Percentiles rank a stretch among this genome's conserved stretches.
phyloP scores from a whole-genome alignment of 2,888 invertebrate species.

The Cosmia trapezina region DNA sequence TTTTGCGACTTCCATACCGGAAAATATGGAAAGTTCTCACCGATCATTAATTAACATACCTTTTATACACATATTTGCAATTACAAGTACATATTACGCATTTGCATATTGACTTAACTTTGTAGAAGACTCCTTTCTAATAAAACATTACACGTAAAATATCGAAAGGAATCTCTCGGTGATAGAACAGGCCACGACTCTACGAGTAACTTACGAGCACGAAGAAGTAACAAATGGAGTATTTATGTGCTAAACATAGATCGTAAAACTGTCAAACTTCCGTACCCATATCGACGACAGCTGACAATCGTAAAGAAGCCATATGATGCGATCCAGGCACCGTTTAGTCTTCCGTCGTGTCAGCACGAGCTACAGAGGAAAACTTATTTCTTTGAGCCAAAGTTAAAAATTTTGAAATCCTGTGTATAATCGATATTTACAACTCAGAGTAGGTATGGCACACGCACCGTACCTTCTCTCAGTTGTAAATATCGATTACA shows the following conservation, averaged over 20 bases:
- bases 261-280: neutral
- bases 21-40: slow-evolving; percentile 30
- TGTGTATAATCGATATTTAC: neutral
- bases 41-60: slow-evolving; percentile 27
- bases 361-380: neutral
- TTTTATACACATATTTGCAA: slow-evolving; percentile 27
- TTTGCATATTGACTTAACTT: slow-evolving; percentile 38
- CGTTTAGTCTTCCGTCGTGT: neutral
- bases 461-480: neutral
- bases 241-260: neutral
- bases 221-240: slow-evolving; percentile 16
- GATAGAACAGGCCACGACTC: slow-evolving; percentile 17
- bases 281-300: rapidly evolving
- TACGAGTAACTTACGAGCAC: neutral
- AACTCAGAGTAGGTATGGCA: neutral
- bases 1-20: slow-evolving; percentile 12
- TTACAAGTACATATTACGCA: slow-evolving; percentile 19
- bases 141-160: slow-evolving; percentile 44
- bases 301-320: neutral
- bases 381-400: too few species aligned
- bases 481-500: neutral
- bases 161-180: slow-evolving; percentile 32
- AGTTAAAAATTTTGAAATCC: neutral
- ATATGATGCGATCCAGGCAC: neutral
- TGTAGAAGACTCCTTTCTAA: slow-evolving; percentile 46